Evolutionary conservation across 1,140 invertebrate species (phyloP).

Genomic region (Pinna nobilis): DNA sequence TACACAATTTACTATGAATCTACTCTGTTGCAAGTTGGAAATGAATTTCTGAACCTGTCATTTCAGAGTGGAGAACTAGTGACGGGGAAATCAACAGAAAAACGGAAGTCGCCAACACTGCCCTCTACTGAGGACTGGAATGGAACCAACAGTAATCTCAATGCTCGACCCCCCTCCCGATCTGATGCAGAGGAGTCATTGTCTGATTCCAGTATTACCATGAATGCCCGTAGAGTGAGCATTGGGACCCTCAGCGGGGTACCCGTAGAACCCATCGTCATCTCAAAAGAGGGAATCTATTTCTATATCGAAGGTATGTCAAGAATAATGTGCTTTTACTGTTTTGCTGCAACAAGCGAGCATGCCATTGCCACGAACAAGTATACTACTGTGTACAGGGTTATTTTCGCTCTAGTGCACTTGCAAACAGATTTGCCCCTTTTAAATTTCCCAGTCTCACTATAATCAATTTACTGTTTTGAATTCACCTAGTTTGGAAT

Average conservation of each 20-base stretch:
- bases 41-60: background rate
- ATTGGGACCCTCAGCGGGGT: slow-evolving; percentile 58
- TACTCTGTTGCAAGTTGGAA: background rate
- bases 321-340: no score
- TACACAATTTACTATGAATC: no score
- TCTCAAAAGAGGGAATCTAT: slow-evolving; percentile 48
- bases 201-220: slow-evolving; percentile 8
- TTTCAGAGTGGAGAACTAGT: background rate
- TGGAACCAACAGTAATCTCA: background rate
- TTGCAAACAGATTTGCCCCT: no score
- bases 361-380: background rate
- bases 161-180: background rate
- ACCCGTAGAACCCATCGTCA: slow-evolving; percentile 57
- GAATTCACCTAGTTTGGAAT: no score
- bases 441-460: background rate
- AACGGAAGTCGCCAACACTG: slow-evolving; percentile 2
- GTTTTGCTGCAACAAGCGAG: no score
- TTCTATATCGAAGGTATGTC: slow-evolving; percentile 59
- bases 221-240: slow-evolving; percentile 53
- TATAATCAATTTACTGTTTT: no score
- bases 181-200: background rate
- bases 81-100: background rate
- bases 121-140: background rate
- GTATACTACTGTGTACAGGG: no score
- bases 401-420: no score